These are phyloP conservation scores for Steromphala cineraria DNA, from an alignment of 2,888 invertebrate genomes.

Conservation along the genomic window DNA sequence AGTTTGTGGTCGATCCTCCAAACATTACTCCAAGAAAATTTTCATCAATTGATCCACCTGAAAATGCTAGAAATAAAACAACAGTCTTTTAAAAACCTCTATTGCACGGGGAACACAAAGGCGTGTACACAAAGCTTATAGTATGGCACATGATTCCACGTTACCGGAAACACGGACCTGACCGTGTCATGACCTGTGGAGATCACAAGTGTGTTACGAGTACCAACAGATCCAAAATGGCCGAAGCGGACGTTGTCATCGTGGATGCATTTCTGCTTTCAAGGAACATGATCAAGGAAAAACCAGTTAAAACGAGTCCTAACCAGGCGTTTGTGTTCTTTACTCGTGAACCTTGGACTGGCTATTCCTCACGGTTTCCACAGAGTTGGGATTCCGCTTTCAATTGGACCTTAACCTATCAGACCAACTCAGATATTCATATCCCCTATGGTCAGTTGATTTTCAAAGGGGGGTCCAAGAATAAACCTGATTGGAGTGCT, in stretches of 20 bases:
- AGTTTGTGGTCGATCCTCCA: too few species aligned
- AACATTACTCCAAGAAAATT: too few species aligned
- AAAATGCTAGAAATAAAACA: too few species aligned
- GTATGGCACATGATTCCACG: not conserved
- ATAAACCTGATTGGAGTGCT: slow-evolving; percentile 28
- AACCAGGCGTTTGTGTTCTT: slow-evolving; percentile 10
- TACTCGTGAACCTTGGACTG: not conserved
- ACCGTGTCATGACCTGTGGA: not conserved
- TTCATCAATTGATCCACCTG: too few species aligned
- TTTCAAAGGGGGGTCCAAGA: not conserved
- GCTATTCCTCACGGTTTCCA: not conserved
- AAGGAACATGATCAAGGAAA: not conserved
- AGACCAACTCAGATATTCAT: slow-evolving; percentile 48
- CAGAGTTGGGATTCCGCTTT: slow-evolving; percentile 32
- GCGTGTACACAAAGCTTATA: not conserved
- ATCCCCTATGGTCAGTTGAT: slow-evolving; percentile 37
- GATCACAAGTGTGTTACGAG: not conserved
- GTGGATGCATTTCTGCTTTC: slow-evolving; percentile 7
- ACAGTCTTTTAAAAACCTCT: not conserved
- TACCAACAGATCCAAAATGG: not conserved
- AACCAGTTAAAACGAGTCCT: not conserved
- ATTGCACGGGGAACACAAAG: not conserved
- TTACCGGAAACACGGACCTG: not conserved
- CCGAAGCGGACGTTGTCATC: not conserved
- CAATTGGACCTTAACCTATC: slow-evolving; percentile 56